A percentile compares a stretch with the other conserved stretches of the same genome.
Evolutionary conservation across 2,797 vertebrate genomes (phyloP).

Genomic region (Harpagifer antarcticus): DNA sequence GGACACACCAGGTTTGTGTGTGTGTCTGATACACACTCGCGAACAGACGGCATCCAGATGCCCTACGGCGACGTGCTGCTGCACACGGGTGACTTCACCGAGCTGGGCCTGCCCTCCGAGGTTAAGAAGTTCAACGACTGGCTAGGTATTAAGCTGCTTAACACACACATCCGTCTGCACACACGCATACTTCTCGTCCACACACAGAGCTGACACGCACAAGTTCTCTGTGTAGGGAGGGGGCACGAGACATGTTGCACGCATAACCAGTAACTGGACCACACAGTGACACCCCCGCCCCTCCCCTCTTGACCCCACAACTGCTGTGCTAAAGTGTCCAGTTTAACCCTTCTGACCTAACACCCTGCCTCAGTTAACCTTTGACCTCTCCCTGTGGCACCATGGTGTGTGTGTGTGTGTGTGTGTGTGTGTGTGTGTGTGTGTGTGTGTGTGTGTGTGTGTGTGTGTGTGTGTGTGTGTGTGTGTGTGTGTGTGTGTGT

Average conservation of each 20-base stretch:
- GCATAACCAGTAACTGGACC: conserved; percentile 46
- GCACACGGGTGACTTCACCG: conserved; percentile 98
- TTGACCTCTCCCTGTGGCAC: conserved; percentile 64
- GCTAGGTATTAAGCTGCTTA: conserved; percentile 90
- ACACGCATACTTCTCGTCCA: conserved; percentile 8
- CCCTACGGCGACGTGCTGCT: conserved; percentile 98
- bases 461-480: no score
- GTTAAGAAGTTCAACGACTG: conserved; percentile 99
- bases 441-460: no score
- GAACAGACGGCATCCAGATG: conserved; percentile 99
- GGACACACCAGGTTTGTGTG: conserved; percentile 98
- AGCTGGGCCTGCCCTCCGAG: conserved; percentile 97
- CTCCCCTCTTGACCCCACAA: conserved; percentile 45
- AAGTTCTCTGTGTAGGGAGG: conserved; percentile 4
- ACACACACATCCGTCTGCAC: conserved; percentile 12
- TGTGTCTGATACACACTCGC: conserved; percentile 97
- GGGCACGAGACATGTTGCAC: conserved; percentile 15
- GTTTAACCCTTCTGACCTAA: conserved; percentile 77
- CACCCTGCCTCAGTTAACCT: conserved; percentile 74
- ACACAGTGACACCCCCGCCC: conserved; percentile 36
- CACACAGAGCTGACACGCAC: conserved; percentile 1
- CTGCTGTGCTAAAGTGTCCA: conserved; percentile 74
- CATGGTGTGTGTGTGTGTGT: no score
- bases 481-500: no score
- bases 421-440: no score